A percentile compares a stretch with the other conserved stretches of the same genome.
These are phyloP conservation scores for Agrilus cyanescens DNA, from an alignment of 2,888 invertebrate genomes.

Conservation along the genomic window DNA sequence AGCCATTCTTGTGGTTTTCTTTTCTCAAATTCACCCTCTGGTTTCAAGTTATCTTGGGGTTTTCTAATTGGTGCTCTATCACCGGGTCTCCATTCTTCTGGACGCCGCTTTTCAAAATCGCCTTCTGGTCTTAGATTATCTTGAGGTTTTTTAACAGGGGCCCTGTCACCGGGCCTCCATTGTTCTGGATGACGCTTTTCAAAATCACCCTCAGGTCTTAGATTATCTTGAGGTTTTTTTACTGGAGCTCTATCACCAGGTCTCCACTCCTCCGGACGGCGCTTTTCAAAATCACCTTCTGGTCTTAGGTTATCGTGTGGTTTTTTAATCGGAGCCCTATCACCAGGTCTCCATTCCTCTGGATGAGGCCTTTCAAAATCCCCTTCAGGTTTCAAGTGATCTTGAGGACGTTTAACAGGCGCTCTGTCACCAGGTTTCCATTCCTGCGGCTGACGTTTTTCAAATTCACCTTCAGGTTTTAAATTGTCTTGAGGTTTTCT, in stretches of 20 bases:
- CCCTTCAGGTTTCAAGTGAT: constrained; percentile 40
- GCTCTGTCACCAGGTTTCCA: constrained; percentile 39
- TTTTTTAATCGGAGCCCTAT: constrained; percentile 39
- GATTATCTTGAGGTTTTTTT: constrained; percentile 38
- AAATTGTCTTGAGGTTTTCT: constrained; percentile 30
- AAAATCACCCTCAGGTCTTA: constrained; percentile 41
- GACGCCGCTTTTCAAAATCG: constrained; percentile 39
- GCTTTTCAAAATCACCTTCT: constrained; percentile 29
- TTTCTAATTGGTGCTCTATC: constrained; percentile 33
- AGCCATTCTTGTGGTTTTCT: constrained; percentile 29
- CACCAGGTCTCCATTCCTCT: constrained; percentile 40
- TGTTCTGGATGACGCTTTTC: constrained; percentile 33
- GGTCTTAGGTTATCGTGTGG: constrained; percentile 51
- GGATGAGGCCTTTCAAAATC: constrained; percentile 38
- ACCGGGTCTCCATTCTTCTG: constrained; percentile 31
- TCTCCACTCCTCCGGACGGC: constrained; percentile 21
- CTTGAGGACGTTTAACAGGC: constrained; percentile 38
- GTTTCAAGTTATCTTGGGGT: constrained; percentile 35
- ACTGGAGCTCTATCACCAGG: constrained; percentile 41
- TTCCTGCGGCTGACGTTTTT: constrained; percentile 22
- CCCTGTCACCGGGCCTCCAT: constrained; percentile 37
- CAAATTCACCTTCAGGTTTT: constrained; percentile 32
- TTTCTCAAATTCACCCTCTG: constrained; percentile 40
- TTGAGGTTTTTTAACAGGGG: constrained; percentile 29
- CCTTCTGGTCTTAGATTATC: constrained; percentile 43